Evolutionary conservation across 2,797 vertebrate genomes (phyloP).

Genomic region (Ctenopoma multispine): DNA sequence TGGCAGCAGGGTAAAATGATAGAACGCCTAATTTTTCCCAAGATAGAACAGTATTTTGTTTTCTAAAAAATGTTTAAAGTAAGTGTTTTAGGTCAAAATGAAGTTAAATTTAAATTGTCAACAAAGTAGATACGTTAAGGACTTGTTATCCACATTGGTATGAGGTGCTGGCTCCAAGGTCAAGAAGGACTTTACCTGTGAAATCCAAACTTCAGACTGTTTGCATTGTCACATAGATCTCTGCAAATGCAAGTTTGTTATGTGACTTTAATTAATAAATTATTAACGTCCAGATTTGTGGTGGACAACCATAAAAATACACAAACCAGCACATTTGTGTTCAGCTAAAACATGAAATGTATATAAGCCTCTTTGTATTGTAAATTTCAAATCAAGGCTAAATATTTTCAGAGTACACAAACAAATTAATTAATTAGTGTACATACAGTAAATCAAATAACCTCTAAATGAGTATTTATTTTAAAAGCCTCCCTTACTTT

Average conservation of each 20-base stretch:
- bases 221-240: too few relatives aligned
- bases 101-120: not conserved
- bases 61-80: not conserved
- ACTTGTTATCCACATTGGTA: not conserved
- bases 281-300: too few relatives aligned
- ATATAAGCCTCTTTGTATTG: not conserved
- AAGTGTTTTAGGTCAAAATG: not conserved
- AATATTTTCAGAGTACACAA: not conserved
- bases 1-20: conserved; percentile 27
- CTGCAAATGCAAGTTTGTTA: too few relatives aligned
- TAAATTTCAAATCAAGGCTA: not conserved
- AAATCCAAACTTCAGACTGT: not conserved
- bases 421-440: not conserved
- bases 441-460: not conserved
- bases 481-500: not conserved
- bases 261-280: too few relatives aligned
- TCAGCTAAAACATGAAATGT: not conserved
- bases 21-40: conserved; percentile 8
- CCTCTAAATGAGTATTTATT: not conserved
- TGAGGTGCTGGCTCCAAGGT: not conserved
- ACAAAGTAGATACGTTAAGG: too few relatives aligned
- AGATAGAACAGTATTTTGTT: not conserved
- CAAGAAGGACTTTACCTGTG: not conserved
- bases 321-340: too few relatives aligned
- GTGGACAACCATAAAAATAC: too few relatives aligned